Conservation (phyloP, 2,888 invertebrate genomes). For the Crematogaster levior region DNA sequence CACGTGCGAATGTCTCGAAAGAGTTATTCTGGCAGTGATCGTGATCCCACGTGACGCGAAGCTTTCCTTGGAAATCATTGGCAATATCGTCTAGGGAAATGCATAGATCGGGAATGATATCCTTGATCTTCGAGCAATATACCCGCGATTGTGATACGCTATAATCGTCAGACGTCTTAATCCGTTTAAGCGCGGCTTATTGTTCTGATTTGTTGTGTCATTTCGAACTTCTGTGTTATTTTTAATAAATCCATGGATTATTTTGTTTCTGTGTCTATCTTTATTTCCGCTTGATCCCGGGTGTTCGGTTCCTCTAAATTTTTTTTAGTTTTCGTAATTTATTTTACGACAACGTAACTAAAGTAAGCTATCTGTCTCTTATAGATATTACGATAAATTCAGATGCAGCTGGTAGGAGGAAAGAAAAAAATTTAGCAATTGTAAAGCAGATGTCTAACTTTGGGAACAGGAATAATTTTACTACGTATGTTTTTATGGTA, state of each 20-base stretch:
- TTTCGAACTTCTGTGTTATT: constrained; percentile 78
- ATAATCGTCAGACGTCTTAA: constrained; percentile 66
- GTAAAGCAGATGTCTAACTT: background rate
- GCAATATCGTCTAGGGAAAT: constrained; percentile 64
- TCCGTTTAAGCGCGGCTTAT: constrained; percentile 70
- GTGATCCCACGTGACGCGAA: constrained; percentile 54
- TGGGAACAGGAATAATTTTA: background rate
- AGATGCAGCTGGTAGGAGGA: background rate
- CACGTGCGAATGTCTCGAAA: constrained; percentile 14
- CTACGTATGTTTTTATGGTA: background rate
- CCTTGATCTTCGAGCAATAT: constrained; percentile 44
- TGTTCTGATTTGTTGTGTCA: constrained; percentile 77
- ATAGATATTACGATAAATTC: background rate
- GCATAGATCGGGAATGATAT: constrained; percentile 22
- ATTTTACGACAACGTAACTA: background rate
- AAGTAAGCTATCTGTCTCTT: background rate
- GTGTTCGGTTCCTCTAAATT: constrained; percentile 37
- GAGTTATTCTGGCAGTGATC: background rate
- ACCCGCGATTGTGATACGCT: constrained; percentile 73
- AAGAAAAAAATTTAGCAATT: background rate
- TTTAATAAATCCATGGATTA: constrained; percentile 79
- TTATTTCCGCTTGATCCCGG: constrained; percentile 52
- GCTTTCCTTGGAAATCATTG: constrained; percentile 56
- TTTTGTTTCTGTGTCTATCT: constrained; percentile 72
- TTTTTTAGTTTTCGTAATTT: background rate